Conservation (phyloP, 2,888 invertebrate genomes). For the Lithosia quadra region DNA sequence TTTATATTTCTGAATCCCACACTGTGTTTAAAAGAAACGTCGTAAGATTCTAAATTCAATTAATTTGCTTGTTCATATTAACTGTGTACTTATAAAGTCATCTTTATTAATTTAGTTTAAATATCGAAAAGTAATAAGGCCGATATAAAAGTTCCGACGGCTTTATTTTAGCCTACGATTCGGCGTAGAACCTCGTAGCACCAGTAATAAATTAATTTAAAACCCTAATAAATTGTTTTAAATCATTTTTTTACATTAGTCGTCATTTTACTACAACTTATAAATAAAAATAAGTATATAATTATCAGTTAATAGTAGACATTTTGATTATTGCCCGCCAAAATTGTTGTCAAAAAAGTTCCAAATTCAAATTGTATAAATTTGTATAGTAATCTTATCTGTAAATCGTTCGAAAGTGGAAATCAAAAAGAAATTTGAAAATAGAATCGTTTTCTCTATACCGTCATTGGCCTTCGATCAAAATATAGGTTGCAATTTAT, state of each 20-base stretch:
- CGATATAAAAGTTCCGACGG: slow-evolving; percentile 75
- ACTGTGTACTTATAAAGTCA: neutral
- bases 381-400: neutral
- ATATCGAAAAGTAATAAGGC: slow-evolving; percentile 33
- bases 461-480: slow-evolving; percentile 82
- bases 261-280: neutral
- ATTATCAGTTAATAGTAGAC: neutral
- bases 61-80: neutral
- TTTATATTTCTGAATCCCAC: too few relatives aligned
- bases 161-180: slow-evolving; percentile 82
- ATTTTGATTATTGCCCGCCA: slow-evolving; percentile 17
- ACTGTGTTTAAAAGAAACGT: neutral
- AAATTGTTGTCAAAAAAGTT: slow-evolving; percentile 37
- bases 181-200: slow-evolving; percentile 62
- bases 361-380: slow-evolving; percentile 23
- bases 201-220: slow-evolving; percentile 33
- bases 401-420: slow-evolving; percentile 11
- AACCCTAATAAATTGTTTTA: slow-evolving; percentile 23
- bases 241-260: neutral
- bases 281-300: neutral
- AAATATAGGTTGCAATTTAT: slow-evolving; percentile 85
- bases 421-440: slow-evolving; percentile 45
- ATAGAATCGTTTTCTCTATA: slow-evolving; percentile 60
- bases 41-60: neutral
- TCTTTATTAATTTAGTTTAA: neutral